Base-by-base conservation (phyloP, 1,140 invertebrate species). In the Carposina sasakii region DNA sequence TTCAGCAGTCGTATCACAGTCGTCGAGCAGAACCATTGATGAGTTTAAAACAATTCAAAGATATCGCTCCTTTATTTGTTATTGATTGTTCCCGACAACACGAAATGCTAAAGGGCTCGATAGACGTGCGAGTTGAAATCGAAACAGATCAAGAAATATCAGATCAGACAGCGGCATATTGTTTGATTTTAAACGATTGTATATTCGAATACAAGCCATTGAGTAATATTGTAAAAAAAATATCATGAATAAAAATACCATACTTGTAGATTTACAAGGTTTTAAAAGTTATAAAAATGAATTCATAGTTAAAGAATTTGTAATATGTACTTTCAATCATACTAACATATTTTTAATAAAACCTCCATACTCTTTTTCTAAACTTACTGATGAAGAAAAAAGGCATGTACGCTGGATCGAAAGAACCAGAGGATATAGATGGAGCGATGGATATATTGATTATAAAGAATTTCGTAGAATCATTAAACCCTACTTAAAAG, bases 11-110 rank as follows among this genome's bases (percentile, higher is more conserved):
- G 15, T 57, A 52, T 34, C 43, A 52, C 15, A 23, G 23, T 3
- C 48, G 39, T 20, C 23, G 15, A 34, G 1, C 15, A 24, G 40
- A 44, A 17, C 45, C 42, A 23, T 54, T 54, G 45, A n/a, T 68
- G 8, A 37, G 28, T n/a, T 48, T 45, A 8, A 9, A 33, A 8
- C 15, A 56, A 40, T 67, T 63, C 54, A 28, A 59, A 50, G 36
- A 55, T 6, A 45, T 22, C 10, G 43, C 43, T n/a, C 53, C 63
- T 13, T 22, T 75, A 5, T 49, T 59, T 42, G 58, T 72, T 15
- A 63, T 76, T 33, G 67, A 75, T 56, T 68, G 57, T 51, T 64
- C 61, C 1, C 57, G 60, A 48, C 70, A 75, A 48, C 36, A 56
- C 17, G 46, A 54, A 26, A 41, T 30, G 5, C 22, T 60, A 15